Evolutionary conservation across 1,140 invertebrate genomes (phyloP), one percentile per base, ranked within the genome.

Genomic region (Grapholita molesta): DNA sequence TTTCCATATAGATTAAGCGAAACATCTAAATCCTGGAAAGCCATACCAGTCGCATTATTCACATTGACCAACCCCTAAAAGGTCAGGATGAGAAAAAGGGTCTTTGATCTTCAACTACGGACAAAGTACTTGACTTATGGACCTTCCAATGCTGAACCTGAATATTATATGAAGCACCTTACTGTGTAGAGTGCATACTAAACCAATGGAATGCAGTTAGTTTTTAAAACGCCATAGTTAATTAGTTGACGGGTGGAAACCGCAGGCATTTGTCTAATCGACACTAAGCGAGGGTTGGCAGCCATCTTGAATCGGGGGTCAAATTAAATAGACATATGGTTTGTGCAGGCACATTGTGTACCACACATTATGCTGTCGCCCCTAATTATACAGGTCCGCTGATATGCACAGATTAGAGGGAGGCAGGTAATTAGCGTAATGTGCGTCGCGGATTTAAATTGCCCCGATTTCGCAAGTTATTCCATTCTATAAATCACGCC

Each of bases 271-370:
- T 67, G 72, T 70, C 57, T 71, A 75, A 66, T 69, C 67, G 70
- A 70, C 72, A 68, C 69, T 52, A 71, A 33, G 42, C 55, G 79
- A 80, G 80, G 83, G 83, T 77, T 57, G 68, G 69, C 82, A 69
- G 88, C 85, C 88, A 89, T 89, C 83, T 88, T 90, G 83, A 69
- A 86, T 84, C 71, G 77, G 73, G 84, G 83, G 83, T 89, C 83
- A 88, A 88, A 89, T 89, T 88, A 88, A 89, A 88, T 89, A 88
- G 85, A 86, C 85, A 87, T 87, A 84, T 83, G 86, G 84, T 86
- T 83, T 85, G 76, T 80, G 79, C 83, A 83, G 81, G 86, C 84
- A 80, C 85, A 90, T 89, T 86, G 85, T 87, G 74, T 79, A 72
- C 77, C 75, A 68, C 72, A 79, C 78, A 88, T 89, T 90, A 85